Base-by-base conservation (phyloP, 1,140 invertebrate genomes). In the Paraescarpia echinospica region DNA sequence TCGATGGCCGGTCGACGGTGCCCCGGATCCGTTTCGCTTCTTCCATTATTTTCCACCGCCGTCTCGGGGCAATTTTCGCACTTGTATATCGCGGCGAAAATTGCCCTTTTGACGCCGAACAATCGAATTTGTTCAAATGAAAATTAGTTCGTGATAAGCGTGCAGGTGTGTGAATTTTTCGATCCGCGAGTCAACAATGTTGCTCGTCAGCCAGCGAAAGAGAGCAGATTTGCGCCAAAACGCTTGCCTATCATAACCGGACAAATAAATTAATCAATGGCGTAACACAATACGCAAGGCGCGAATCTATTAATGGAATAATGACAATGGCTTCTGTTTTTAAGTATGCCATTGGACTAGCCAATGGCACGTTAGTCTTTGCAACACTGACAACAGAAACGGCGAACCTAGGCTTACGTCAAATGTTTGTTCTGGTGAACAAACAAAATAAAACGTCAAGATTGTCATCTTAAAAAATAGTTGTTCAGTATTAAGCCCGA, bases 111-210 rank as follows among this genome's bases (percentile, higher is more conserved):
- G 59, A 77, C 59, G 59, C 22, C 59, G 59, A 77, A 77, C 59
- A 77, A 77, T 77, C 59, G 59, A 77, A 77, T 77, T 77, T 77
- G 59, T 77, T 18, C 59, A 77, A 77, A 77, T 77, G 59, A 77
- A 1, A 77, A 77, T 77, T 77, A 77, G 59, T 77, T 77, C 59
- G 59, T 77, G 59, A 77, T 77, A 77, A 77, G 59, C 59, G 59
- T 77, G 59, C 59, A 77, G 59, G 59, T 77, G 59, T 77, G 59
- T 6, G 59, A 77, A 77, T 77, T 77, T n/a, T 27, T 6, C 59
- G 59, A 77, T 12, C 4, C 59, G 41, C 12, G 2, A 6, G 59
- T 77, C 59, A 77, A 27, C 59, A 27, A 77, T 27, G 59, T 77
- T 77, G 27, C 59, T 6, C 59, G 59, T 51, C 48, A n/a, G n/a